Conservation (phyloP, 2,888 invertebrate genomes). For the Mamestra brassicae region DNA sequence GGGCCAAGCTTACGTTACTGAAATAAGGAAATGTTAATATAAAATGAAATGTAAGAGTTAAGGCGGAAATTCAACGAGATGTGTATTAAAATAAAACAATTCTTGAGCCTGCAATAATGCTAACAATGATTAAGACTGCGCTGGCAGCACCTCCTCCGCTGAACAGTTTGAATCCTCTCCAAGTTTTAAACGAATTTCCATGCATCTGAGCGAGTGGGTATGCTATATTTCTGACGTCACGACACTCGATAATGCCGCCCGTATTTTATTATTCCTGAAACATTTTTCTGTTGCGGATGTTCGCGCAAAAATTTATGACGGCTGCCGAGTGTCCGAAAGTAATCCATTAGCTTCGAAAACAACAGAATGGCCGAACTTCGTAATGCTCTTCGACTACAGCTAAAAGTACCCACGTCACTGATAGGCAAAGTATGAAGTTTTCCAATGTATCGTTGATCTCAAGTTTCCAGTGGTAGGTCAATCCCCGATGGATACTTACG, state of each 20-base stretch:
- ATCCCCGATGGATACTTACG: constrained; percentile 85
- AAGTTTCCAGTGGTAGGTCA: constrained; percentile 80
- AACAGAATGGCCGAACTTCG: constrained; percentile 67
- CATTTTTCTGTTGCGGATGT: constrained; percentile 74
- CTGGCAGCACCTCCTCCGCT: constrained; percentile 76
- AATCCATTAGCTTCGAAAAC: constrained; percentile 77
- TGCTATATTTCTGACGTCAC: constrained; percentile 75
- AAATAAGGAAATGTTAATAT: constrained; percentile 57
- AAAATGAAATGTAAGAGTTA: constrained; percentile 51
- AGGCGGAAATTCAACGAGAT: constrained; percentile 53
- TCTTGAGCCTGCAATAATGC: constrained; percentile 73
- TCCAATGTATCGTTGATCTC: constrained; percentile 79
- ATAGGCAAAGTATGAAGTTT: constrained; percentile 78
- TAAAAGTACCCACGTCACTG: constrained; percentile 64
- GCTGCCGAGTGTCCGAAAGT: constrained; percentile 73
- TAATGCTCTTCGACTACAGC: constrained; percentile 56
- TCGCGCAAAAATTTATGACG: constrained; percentile 74
- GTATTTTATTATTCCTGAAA: constrained; percentile 74
- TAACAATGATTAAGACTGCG: constrained; percentile 80
- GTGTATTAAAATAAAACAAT: constrained; percentile 66
- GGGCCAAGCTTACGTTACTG: constrained; percentile 45
- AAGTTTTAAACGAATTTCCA: constrained; percentile 86
- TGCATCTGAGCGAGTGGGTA: constrained; percentile 71
- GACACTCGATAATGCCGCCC: constrained; percentile 73
- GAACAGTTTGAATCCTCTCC: constrained; percentile 82